Percentiles rank a stretch among this genome's conserved stretches.
phyloP scores from a whole-genome alignment of 1,140 invertebrate genomes.

The Diorhabda sublineata region DNA sequence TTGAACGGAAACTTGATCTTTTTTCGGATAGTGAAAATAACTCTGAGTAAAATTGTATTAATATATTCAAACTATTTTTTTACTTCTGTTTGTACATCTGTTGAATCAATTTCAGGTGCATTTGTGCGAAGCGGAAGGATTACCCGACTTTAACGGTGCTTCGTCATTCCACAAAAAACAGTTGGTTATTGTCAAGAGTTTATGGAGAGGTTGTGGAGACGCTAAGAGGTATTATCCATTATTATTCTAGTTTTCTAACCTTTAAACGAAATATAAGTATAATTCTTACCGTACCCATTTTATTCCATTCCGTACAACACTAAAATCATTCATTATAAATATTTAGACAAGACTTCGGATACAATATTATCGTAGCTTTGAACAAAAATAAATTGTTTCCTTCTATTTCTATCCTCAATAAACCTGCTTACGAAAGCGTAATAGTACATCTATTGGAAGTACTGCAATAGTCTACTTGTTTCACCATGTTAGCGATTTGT shows the following conservation, averaged over 20 bases:
- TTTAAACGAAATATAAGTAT: neutral
- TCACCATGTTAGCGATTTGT: neutral
- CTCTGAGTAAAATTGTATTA: too few relatives aligned
- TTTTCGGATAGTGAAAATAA: too few relatives aligned
- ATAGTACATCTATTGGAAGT: neutral
- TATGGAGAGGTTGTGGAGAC: conserved; percentile 66
- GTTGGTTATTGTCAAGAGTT: conserved; percentile 68
- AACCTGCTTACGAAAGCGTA: too few relatives aligned
- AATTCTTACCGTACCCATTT: neutral
- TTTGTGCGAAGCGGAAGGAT: conserved; percentile 68
- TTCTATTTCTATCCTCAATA: too few relatives aligned
- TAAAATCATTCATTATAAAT: too few relatives aligned
- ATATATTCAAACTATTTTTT: too few relatives aligned
- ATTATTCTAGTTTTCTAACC: neutral
- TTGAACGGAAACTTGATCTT: too few relatives aligned
- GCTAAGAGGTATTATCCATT: conserved; percentile 54
- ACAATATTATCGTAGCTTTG: too few relatives aligned
- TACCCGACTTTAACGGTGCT: conserved; percentile 59
- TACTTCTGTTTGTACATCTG: too few relatives aligned
- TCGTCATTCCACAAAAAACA: conserved; percentile 60
- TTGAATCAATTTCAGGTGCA: conserved; percentile 55
- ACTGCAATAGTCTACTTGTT: neutral
- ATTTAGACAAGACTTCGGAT: too few relatives aligned
- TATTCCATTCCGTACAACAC: too few relatives aligned
- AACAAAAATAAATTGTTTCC: too few relatives aligned